Evolutionary conservation across 2,797 vertebrate genomes (phyloP), one percentile per base, ranked within the genome.

Genomic region (Platyrinchus mystaceus): DNA sequence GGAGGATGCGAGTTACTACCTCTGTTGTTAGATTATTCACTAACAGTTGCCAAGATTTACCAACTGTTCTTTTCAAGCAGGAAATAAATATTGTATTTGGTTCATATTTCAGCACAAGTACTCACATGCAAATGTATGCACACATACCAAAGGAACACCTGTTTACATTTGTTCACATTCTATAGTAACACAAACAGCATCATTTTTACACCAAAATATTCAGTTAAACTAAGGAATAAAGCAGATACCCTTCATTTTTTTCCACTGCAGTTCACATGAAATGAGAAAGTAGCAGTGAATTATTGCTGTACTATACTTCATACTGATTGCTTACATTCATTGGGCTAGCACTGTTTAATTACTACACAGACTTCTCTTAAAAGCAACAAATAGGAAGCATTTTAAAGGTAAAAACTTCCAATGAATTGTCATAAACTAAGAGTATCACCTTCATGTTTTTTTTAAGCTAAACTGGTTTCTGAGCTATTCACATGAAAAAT

Each of bases 1-100:
- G 43, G 26, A 78, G 46, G 19, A 84, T 53, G 7, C 17, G 70
- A 84, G 63, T 84, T 58, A 63, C 58, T 59, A 78, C 77, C 66
- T 71, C 46, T 85, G 84, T 78, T 64, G 87, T 58, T 62, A 83
- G 26, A 71, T 93, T 71, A 68, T 71, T 81, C 76, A 69, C 67
- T 52, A 36, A 66, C 46, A 71, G 46, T 56, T 90, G 81, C 84
- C 70, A 92, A 94, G 55, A 84, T 55, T 68, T 75, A 82, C 81
- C 91, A 93, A 86, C 74, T 93, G 70, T 82, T 90, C 87, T 73
- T 82, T 87, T 82, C 74, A 84, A 81, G 82, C 34, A 84, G 15
- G 17, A 85, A 75, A 36, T 75, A 86, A 90, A 86, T 83, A 74
- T 18, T n/a, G 10, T 55, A 43, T 68, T 75, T 69, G 3, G 22